Base-by-base conservation (phyloP, 23 tunicate genomes). In the Botrylloides violaceus region DNA sequence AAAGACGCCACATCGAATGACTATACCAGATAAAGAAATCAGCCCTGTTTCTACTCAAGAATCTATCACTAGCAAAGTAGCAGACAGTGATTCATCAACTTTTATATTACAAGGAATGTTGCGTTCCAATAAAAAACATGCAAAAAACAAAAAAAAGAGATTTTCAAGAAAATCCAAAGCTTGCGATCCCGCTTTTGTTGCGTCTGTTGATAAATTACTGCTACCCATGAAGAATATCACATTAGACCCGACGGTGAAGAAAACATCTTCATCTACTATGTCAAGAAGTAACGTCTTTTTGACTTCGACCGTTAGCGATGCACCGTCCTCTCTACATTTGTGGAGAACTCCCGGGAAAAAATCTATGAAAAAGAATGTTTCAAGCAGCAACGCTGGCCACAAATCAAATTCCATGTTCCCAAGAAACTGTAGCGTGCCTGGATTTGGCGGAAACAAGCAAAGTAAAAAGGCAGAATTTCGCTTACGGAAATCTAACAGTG, bases 131-230 rank as follows among this genome's bases (percentile, higher is more conserved):
- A 32, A 12, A 83, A 90, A 90, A 50, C 90, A 83, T 63, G 27
- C 29, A 24, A 90, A 90, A 63, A 75, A 83, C 68, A 90, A 83
- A 29, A 83, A 74, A 75, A 88, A 82, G 73, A 90, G 83, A 66
- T 62, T 75, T 48, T 53, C 68, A 4, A 47, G 90, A 3, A 66
- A 79, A 55, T 64, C 90, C 0, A 83, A 83, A 60, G 81, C 70
- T 34, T 34, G 68, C 34, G 97, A 90, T 38, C 97, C 97, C 1
- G 79, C 82, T 26, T 90, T 90, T 49, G 62, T 83, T 3, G 36
- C 33, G 34, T 55, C 70, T 5, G 56, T 90, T 75, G 85, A 90
- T 22, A 66, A 79, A 36, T 49, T 90, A 7, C 66, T 64, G 15
- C 49, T 55, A 9, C 34, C 26, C 25, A 63, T 87, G 53, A 71